These are phyloP conservation scores for Zelleria hepariella DNA, from an alignment of 2,888 invertebrate genomes.

Conservation along the genomic window DNA sequence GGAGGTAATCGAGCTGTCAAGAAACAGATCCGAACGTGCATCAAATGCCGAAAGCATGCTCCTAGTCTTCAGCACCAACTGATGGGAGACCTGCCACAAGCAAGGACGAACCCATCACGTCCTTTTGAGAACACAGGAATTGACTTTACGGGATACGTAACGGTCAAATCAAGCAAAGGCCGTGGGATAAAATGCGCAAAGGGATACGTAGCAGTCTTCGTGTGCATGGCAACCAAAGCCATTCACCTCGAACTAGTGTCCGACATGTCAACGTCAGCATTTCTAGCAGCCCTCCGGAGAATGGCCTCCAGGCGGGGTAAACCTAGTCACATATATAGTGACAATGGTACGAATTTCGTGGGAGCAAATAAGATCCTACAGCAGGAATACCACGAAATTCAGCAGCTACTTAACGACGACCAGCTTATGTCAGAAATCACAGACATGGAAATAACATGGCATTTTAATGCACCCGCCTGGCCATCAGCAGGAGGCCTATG, in stretches of 20 bases:
- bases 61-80: not conserved
- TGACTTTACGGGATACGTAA: not conserved
- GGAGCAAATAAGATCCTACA: slow-evolving; percentile 1
- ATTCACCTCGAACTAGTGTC: slow-evolving; percentile 14
- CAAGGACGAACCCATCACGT: not conserved
- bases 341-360: slow-evolving; percentile 11
- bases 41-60: slow-evolving; percentile 8
- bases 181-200: slow-evolving; percentile 4
- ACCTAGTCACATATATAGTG: slow-evolving; percentile 12
- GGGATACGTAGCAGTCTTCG: no score
- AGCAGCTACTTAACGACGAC: not conserved
- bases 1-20: slow-evolving; percentile 6
- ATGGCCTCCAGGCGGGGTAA: slow-evolving; percentile 1
- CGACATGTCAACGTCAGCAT: slow-evolving; percentile 10
- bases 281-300: slow-evolving; percentile 11
- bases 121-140: slow-evolving; percentile 1
- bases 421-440: not conserved
- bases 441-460: slow-evolving; percentile 5
- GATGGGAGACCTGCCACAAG: not conserved
- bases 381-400: not conserved
- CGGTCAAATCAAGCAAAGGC: not conserved
- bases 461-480: slow-evolving; percentile 7
- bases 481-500: slow-evolving; percentile 6
- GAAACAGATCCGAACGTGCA: slow-evolving; percentile 8
- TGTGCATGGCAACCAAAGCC: slow-evolving; percentile 9